A percentile compares a stretch with the other conserved stretches of the same genome.
These are phyloP conservation scores for Neotoma lepida DNA, from an alignment of 2,113 vertebrate genomes.

Conservation along the genomic window DNA sequence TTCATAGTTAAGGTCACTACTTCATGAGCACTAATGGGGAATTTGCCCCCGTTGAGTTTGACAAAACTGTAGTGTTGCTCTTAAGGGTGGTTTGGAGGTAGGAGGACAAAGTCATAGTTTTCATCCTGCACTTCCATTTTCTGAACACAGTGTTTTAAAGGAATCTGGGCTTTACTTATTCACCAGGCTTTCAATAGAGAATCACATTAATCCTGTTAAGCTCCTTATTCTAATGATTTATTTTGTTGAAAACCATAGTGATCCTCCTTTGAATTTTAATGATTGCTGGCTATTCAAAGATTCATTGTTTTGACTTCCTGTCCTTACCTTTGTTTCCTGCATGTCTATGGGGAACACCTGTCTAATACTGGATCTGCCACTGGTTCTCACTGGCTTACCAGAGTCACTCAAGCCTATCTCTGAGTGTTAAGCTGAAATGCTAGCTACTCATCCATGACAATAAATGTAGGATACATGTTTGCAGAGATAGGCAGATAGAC, in stretches of 20 bases:
- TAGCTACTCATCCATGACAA: slow-evolving; percentile 87
- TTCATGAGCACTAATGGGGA: slow-evolving; percentile 60
- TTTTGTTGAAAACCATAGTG: slow-evolving; percentile 93
- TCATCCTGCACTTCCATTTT: slow-evolving; percentile 83
- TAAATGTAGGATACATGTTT: slow-evolving; percentile 84
- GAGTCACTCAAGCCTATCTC: slow-evolving; percentile 90
- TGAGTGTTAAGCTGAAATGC: slow-evolving; percentile 86
- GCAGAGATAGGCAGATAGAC: slow-evolving; percentile 85
- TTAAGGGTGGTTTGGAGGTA: slow-evolving; percentile 69
- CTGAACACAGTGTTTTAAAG: slow-evolving; percentile 86
- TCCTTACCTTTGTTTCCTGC: slow-evolving; percentile 93
- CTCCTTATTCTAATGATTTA: slow-evolving; percentile 96
- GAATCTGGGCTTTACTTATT: slow-evolving; percentile 88
- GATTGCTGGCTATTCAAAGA: slow-evolving; percentile 91
- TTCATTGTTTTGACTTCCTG: slow-evolving; percentile 96
- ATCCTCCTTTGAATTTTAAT: slow-evolving; percentile 95
- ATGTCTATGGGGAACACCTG: slow-evolving; percentile 93
- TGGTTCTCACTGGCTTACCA: slow-evolving; percentile 88
- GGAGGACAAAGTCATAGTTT: slow-evolving; percentile 80
- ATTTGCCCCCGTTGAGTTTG: slow-evolving; percentile 73
- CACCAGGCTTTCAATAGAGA: slow-evolving; percentile 91
- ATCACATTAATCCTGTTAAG: slow-evolving; percentile 95
- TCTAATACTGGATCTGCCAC: slow-evolving; percentile 89
- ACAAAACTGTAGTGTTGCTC: slow-evolving; percentile 75
- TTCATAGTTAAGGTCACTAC: slow-evolving; percentile 42